phyloP scores from a whole-genome alignment of 2,797 vertebrate genomes.

The Lindbergichthys nudifrons region DNA sequence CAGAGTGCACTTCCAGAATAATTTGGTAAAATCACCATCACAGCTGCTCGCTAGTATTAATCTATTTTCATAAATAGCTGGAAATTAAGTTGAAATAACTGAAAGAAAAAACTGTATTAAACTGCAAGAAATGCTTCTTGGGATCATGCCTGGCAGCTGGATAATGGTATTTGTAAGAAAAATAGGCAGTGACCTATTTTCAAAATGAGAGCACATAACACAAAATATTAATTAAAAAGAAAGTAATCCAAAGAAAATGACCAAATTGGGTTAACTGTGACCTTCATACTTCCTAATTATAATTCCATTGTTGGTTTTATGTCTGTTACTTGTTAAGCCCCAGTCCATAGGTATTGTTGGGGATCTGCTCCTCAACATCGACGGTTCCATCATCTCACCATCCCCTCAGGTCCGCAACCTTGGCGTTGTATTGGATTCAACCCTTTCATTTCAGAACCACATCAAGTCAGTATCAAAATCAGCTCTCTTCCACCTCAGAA shows the following conservation, averaged over 20 bases:
- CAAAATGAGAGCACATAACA: background rate
- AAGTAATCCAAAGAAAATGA: background rate
- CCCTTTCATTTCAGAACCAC: too few relatives aligned
- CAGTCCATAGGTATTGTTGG: background rate
- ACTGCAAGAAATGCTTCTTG: background rate
- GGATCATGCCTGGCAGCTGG: too few relatives aligned
- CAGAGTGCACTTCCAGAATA: background rate
- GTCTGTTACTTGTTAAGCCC: background rate
- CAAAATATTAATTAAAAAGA: background rate
- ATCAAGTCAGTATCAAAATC: too few relatives aligned
- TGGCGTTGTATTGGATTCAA: too few relatives aligned
- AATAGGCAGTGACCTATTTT: slow-evolving; percentile 4
- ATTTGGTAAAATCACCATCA: slow-evolving; percentile 1
- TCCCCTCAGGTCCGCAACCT: too few relatives aligned
- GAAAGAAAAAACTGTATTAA: background rate
- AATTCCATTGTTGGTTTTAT: background rate
- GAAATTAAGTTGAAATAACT: background rate
- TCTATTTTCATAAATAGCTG: background rate
- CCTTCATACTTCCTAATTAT: too few relatives aligned
- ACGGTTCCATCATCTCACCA: too few relatives aligned
- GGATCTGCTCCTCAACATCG: too few relatives aligned
- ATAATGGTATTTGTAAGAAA: background rate
- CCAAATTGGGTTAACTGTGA: background rate
- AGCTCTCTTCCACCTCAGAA: too few relatives aligned
- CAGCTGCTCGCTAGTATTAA: slow-evolving; percentile 18